Percentiles rank a stretch among this genome's conserved stretches.
These are phyloP conservation scores for Prenolepis imparis DNA, from an alignment of 2,888 invertebrate species.

Conservation along the genomic window DNA sequence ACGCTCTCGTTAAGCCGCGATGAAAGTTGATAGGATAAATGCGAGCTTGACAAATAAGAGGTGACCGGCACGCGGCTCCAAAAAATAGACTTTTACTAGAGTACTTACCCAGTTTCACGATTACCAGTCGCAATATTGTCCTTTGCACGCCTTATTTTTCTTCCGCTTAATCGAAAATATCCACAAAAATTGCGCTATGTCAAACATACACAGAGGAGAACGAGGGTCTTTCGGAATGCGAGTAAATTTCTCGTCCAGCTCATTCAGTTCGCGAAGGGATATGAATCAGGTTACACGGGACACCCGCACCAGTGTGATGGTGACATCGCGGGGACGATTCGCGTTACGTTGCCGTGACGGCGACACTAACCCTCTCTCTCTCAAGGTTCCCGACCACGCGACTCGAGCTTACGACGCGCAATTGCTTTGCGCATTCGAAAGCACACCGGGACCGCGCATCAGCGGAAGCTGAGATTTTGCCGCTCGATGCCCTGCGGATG, in stretches of 20 bases:
- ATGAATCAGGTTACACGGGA: not conserved
- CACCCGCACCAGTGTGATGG: constrained; percentile 10
- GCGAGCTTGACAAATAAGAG: constrained; percentile 49
- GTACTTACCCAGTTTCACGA: constrained; percentile 19
- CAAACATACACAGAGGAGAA: not conserved
- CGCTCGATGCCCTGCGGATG: not conserved
- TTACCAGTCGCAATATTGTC: not conserved
- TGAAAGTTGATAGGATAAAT: constrained; percentile 53
- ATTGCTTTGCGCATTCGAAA: constrained; percentile 72
- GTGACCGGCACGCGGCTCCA: constrained; percentile 4
- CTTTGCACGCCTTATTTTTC: not conserved
- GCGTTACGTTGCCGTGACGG: constrained; percentile 71
- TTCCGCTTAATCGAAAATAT: constrained; percentile 29
- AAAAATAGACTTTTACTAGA: constrained; percentile 9
- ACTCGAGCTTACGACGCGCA: constrained; percentile 70
- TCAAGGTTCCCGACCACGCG: constrained; percentile 73
- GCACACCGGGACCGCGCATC: constrained; percentile 54
- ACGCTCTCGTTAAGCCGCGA: constrained; percentile 43
- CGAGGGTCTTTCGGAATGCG: not conserved
- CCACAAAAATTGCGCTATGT: not conserved
- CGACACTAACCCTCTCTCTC: constrained; percentile 71
- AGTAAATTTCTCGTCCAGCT: not conserved
- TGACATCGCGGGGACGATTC: constrained; percentile 65
- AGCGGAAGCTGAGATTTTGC: constrained; percentile 39
- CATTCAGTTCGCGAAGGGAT: not conserved